Percentiles rank a stretch among this genome's conserved stretches.
Conservation (phyloP, 2,888 invertebrate genomes). For the Diadegma fenestrale region DNA sequence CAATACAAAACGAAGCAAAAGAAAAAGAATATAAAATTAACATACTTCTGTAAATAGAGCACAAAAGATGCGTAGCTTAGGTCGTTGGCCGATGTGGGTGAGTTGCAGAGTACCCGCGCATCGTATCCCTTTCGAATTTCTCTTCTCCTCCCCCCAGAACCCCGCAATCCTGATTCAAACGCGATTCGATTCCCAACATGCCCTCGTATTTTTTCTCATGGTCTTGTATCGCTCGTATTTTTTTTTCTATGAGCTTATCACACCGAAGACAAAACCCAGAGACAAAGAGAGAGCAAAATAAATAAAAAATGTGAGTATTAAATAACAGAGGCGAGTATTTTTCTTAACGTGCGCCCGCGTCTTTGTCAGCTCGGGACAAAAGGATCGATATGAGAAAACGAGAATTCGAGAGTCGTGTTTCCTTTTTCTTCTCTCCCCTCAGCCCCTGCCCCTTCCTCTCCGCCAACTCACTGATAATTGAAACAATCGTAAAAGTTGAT, state of each 20-base stretch:
- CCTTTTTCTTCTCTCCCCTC: slow-evolving; percentile 3
- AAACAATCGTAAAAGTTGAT: slow-evolving; percentile 41
- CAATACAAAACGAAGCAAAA: slow-evolving; percentile 60
- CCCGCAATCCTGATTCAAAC: background rate
- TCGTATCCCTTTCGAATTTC: slow-evolving; percentile 13
- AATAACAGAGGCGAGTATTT: slow-evolving; percentile 25
- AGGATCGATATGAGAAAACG: slow-evolving; percentile 47
- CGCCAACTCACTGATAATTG: background rate
- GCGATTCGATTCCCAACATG: slow-evolving; percentile 52
- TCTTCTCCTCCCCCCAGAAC: too few relatives aligned
- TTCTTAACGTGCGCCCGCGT: slow-evolving; percentile 22
- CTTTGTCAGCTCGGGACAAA: slow-evolving; percentile 13
- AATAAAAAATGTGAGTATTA: slow-evolving; percentile 34
- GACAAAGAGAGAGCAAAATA: slow-evolving; percentile 23
- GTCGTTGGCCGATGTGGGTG: slow-evolving; percentile 71
- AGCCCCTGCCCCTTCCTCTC: background rate
- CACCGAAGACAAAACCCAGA: slow-evolving; percentile 36
- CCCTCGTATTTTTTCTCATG: slow-evolving; percentile 18
- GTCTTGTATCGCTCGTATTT: slow-evolving; percentile 24
- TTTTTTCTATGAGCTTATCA: slow-evolving; percentile 34
- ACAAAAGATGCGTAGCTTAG: slow-evolving; percentile 77
- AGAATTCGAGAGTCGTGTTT: slow-evolving; percentile 13
- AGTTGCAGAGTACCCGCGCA: slow-evolving; percentile 57
- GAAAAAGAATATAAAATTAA: slow-evolving; percentile 62
- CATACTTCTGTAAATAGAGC: slow-evolving; percentile 81